Evolutionary conservation across 2,888 invertebrate genomes (phyloP), one percentile per base, ranked within the genome.

Genomic region (Sarcophaga variegata): DNA sequence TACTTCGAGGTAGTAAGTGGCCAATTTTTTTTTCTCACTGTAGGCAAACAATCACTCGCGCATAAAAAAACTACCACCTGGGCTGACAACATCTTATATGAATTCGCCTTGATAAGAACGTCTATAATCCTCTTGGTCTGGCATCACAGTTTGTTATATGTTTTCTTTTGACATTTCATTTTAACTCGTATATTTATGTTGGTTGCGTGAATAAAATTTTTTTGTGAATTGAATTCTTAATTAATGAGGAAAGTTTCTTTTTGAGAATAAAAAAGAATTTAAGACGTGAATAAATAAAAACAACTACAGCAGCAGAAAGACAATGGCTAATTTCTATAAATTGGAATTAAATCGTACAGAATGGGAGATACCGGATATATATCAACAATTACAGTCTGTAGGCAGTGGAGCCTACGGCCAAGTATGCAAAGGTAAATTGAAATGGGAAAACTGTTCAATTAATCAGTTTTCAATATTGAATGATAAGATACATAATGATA

Each of bases 371-470:
- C 99, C 99, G 79, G 96, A 96, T 90, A 95, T 97, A 90, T 99
- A 99, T 95, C 97, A 97, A 94, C 96, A 96, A 94, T 95, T 99
- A 89, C 97, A 96, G 92, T 97, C 98, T 88, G 98, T 99, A 86
- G 99, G 99, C 88, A 98, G 98, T 88, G 99, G 99, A 89, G 99
- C 99, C 91, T 99, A 99, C 94, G 99, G 99, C 89, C 98, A 99
- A 96, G 99, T 99, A 22, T 92, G 92, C 86, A 92, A 92, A 82
- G 91, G 91, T 67, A 90, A 89, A 71, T 63, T 59, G 78, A 90
- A 91, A 81, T 63, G n/a, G 62, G 79, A 75, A 72, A 66, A 47
- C 17, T 71, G 14, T 45, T 47, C 0, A 75, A 60, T 10, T 37
- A 20, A 69, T 75, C 49, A 20, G 37, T 67, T 11, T 66, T 79